A percentile compares a stretch with the other conserved stretches of the same genome.
Evolutionary conservation across 2,888 invertebrate species (phyloP).

Genomic region (Leptogaster cylindrica): DNA sequence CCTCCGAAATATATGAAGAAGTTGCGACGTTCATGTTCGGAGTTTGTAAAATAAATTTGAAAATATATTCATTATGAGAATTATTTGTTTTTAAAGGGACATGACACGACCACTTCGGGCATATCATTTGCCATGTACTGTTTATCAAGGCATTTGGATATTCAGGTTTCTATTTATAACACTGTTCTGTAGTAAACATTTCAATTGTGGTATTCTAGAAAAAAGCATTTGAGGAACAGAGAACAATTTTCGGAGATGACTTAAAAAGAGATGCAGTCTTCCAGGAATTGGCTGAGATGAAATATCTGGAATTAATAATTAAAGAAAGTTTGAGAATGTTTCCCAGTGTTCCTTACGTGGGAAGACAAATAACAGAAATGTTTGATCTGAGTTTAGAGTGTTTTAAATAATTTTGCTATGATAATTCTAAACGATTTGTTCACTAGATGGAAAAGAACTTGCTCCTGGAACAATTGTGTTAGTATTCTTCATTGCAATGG

Average conservation of each 20-base stretch:
- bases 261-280: conserved; percentile 53
- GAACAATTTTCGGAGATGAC: conserved; percentile 59
- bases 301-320: conserved; percentile 57
- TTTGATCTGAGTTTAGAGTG: conserved; percentile 56
- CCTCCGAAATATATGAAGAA: conserved; percentile 57
- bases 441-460: conserved; percentile 55
- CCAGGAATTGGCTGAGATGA: conserved; percentile 57
- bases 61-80: background rate
- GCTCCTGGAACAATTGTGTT: conserved; percentile 53
- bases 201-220: conserved; percentile 51
- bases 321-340: conserved; percentile 57
- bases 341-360: conserved; percentile 58
- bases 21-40: conserved; percentile 60
- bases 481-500: conserved; percentile 53
- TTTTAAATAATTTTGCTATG: background rate
- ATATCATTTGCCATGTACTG: conserved; percentile 64
- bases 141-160: conserved; percentile 63
- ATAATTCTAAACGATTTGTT: too few species aligned
- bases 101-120: conserved; percentile 68
- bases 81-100: conserved; percentile 61
- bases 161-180: conserved; percentile 60
- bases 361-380: conserved; percentile 52
- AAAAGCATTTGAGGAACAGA: conserved; percentile 64
- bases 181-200: background rate
- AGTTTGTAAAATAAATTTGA: conserved; percentile 48